Evolutionary conservation across 1,140 invertebrate species (phyloP).

Genomic region (Plutomurus gul): DNA sequence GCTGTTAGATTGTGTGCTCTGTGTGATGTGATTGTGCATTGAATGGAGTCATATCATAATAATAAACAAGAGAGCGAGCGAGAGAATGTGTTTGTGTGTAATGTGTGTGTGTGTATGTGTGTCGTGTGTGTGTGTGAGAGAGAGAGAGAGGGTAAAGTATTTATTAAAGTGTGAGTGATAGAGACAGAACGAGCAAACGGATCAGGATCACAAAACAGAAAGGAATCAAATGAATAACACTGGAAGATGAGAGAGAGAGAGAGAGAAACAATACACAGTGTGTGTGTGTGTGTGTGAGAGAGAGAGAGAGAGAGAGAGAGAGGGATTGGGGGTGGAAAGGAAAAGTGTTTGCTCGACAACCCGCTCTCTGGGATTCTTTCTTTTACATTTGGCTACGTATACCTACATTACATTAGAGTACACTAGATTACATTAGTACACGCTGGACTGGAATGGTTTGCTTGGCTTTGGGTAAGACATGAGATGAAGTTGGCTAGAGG

Average conservation of each 20-base stretch:
- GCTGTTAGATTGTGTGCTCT: neutral
- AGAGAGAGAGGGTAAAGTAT: neutral
- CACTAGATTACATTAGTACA: neutral
- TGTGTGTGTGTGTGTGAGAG: too few species aligned
- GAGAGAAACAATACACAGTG: too few species aligned
- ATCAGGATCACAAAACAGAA: conserved; percentile 21
- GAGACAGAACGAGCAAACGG: neutral
- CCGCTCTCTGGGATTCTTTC: neutral
- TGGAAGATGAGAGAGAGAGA: neutral
- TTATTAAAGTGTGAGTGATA: neutral
- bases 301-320: neutral
- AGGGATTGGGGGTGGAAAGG: conserved; percentile 26
- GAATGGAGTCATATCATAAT: neutral
- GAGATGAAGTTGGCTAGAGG: neutral
- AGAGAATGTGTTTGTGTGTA: neutral
- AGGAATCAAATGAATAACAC: conserved; percentile 10
- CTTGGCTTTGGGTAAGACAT: neutral
- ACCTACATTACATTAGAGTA: neutral
- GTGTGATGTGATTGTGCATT: neutral
- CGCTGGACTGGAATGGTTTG: too few species aligned
- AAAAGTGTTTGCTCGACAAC: conserved; percentile 2
- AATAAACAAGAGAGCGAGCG: neutral
- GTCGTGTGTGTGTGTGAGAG: neutral
- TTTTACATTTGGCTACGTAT: neutral
- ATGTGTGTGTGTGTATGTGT: neutral